Evolutionary conservation across 2,113 vertebrate genomes (phyloP), one percentile per base, ranked within the genome.

Genomic region (Jaculus jaculus): DNA sequence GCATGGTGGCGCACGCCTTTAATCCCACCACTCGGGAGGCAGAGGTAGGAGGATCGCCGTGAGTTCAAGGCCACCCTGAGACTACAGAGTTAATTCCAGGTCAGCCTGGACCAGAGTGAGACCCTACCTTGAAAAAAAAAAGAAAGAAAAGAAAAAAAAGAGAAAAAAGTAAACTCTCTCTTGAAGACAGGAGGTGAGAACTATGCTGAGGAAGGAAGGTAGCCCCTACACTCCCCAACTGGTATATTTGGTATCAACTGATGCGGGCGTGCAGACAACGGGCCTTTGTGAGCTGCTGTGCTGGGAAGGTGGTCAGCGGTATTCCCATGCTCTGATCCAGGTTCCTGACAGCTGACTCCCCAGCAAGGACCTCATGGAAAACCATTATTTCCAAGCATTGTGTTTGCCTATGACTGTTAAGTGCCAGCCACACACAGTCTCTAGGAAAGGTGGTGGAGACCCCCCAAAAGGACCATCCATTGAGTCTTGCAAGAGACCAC

Each of bases 191-290:
- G 5, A 65, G 28, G 71, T 82, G 32, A 51, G n/a, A 47, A 42
- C 0, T 28, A 17, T 28, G 21, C 11, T 69, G 11, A 37, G 73
- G 60, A 20, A 32, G 18, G 30, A 28, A 60, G 37, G 73, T 16
- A 61, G 54, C 11, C n/a, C 23, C 34, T 21, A 10, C 1, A 0
- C 42, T 24, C 30, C 75, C 30, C 6, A 0, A 16, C 30, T 16
- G 13, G 87, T 21, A 58, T 15, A n/a, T 24, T 3, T 42, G 21
- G 63, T 42, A 17, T 26, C 24, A 34, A 11, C 20, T 8, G 72
- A 34, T 51, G 0, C 12, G 28, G 0, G 21, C 58, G 0, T 54
- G 42, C 15, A 24, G 7, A 30, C 12, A 20, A 47, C 0, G 5
- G 30, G 58, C 28, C 28, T 51, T 37, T 0, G 1, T 2, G 12